Evolutionary conservation across 2,888 invertebrate genomes (phyloP).

Genomic region (Rhagonycha lutea): DNA sequence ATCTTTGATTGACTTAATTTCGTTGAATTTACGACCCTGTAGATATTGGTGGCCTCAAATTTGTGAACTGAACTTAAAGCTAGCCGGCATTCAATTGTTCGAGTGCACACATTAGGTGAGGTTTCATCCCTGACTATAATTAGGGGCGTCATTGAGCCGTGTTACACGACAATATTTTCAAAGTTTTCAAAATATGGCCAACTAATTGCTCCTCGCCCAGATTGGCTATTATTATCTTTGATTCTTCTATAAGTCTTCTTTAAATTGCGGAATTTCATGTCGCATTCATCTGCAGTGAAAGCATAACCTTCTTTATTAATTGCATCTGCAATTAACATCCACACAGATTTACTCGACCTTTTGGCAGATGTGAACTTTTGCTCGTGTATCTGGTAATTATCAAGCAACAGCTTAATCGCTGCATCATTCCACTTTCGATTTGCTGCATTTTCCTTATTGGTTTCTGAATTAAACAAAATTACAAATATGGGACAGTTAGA

Average conservation of each 20-base stretch:
- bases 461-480: neutral
- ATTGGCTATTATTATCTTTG: neutral
- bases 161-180: neutral
- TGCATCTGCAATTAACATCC: neutral
- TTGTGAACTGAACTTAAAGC: too few species aligned
- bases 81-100: too few species aligned
- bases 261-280: neutral
- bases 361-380: neutral
- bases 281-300: conserved; percentile 2
- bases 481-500: too few species aligned
- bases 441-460: neutral
- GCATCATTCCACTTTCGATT: neutral
- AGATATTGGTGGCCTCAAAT: too few species aligned
- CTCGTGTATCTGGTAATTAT: neutral
- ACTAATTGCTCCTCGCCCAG: neutral
- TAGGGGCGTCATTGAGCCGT: too few species aligned
- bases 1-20: too few species aligned
- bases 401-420: neutral
- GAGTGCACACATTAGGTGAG: too few species aligned
- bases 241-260: conserved; percentile 6
- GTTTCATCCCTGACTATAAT: too few species aligned
- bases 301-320: neutral
- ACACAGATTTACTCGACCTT: neutral
- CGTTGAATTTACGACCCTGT: too few species aligned
- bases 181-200: conserved; percentile 3